A percentile compares a stretch with the other conserved stretches of the same genome.
Conservation (phyloP, 2,797 vertebrate species). For the Balearica regulorum region DNA sequence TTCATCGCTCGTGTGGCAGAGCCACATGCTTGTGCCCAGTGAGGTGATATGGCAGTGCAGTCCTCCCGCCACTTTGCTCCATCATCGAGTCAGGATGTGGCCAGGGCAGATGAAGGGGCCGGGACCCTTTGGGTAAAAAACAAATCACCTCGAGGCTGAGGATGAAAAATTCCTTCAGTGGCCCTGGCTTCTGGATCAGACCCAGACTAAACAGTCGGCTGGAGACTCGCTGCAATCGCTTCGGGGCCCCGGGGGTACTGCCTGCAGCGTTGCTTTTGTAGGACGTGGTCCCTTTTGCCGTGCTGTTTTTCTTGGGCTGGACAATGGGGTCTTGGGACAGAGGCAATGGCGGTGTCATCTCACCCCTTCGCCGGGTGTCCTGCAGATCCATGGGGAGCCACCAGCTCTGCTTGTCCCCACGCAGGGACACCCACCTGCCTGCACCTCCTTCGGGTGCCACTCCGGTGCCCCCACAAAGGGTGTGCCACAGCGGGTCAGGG, state of each 20-base stretch:
- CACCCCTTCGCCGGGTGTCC: neutral
- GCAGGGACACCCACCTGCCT: neutral
- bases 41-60: neutral
- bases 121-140: neutral
- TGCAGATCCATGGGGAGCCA: neutral
- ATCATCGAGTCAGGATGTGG: accelerated
- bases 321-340: neutral
- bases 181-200: neutral
- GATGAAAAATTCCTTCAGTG: neutral
- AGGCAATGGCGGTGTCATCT: accelerated
- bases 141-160: neutral
- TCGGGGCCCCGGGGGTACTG: neutral
- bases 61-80: neutral
- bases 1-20: neutral
- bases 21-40: neutral
- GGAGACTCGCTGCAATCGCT: neutral
- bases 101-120: neutral
- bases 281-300: accelerated
- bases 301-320: neutral
- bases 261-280: neutral
- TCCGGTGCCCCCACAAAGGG: neutral
- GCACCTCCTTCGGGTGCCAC: neutral
- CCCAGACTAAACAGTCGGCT: neutral
- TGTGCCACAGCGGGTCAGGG: accelerated
- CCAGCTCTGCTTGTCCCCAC: neutral